Percentiles rank a stretch among this genome's conserved stretches.
Evolutionary conservation across 2,113 vertebrate genomes (phyloP).

Genomic region (Hemiscyllium ocellatum): DNA sequence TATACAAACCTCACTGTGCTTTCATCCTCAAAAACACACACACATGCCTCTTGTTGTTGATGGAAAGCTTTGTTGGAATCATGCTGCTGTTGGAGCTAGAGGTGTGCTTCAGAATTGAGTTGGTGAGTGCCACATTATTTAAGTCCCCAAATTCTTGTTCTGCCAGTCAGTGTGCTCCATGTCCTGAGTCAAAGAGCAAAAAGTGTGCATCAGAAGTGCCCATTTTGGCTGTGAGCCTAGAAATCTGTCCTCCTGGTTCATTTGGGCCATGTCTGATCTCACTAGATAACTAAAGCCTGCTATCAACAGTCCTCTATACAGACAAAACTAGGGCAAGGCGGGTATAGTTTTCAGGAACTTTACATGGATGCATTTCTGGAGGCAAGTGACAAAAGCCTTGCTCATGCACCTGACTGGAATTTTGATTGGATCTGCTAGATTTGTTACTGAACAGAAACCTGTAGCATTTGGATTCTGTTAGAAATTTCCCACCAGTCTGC

Average conservation of each 20-base stretch:
- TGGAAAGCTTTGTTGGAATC: neutral
- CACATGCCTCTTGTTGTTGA: neutral
- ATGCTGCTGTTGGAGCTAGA: neutral
- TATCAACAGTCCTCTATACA: neutral
- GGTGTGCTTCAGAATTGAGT: neutral
- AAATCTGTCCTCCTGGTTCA: neutral
- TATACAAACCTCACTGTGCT: neutral
- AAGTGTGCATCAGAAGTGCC: neutral
- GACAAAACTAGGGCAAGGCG: neutral
- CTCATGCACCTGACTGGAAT: neutral
- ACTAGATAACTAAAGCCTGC: neutral
- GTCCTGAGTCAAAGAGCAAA: neutral
- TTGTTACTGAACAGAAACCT: neutral
- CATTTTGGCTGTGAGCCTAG: no score
- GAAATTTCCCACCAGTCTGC: neutral
- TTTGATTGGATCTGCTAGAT: neutral
- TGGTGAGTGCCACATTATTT: neutral
- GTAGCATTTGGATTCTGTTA: neutral
- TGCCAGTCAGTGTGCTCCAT: neutral
- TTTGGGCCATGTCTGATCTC: neutral
- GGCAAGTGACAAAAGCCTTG: neutral
- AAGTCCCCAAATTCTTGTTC: neutral
- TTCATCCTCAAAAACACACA: neutral
- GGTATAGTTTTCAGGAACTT: neutral
- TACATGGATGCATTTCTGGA: neutral